A percentile compares a stretch with the other conserved stretches of the same genome.
phyloP scores from a whole-genome alignment of 2,797 vertebrate genomes.

The Dryobates pubescens region DNA sequence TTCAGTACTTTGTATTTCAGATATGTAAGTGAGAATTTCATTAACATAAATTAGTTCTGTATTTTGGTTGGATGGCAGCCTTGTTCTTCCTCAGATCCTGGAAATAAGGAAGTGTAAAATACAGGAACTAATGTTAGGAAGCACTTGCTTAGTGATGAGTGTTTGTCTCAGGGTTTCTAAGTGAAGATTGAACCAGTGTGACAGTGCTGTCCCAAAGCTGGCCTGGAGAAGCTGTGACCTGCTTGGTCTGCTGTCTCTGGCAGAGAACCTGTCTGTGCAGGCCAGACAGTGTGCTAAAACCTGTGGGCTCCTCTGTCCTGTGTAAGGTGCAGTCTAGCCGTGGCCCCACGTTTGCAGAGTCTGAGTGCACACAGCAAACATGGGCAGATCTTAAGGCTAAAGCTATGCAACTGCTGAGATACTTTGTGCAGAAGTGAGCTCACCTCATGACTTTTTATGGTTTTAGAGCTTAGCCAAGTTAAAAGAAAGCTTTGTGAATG shows the following conservation, averaged over 20 bases:
- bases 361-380: neutral
- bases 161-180: neutral
- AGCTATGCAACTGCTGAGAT: neutral
- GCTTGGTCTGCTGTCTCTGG: neutral
- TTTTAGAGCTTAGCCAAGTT: constrained; percentile 91
- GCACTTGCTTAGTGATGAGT: neutral
- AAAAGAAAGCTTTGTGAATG: constrained; percentile 90
- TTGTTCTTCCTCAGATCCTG: neutral
- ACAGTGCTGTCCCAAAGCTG: neutral
- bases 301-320: neutral
- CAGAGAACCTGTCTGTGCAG: neutral
- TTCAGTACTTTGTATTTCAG: neutral
- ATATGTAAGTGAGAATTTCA: neutral
- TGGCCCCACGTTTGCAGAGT: neutral
- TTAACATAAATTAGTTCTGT: neutral
- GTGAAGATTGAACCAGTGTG: neutral
- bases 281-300: neutral
- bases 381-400: neutral
- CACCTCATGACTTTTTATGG: neutral
- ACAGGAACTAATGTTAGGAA: neutral
- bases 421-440: neutral
- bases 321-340: neutral
- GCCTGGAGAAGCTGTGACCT: neutral
- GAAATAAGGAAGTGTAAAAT: neutral
- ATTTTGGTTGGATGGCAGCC: neutral